These are phyloP conservation scores for Tringa solitaria DNA, from an alignment of 2,113 vertebrate genomes.

Conservation along the genomic window DNA sequence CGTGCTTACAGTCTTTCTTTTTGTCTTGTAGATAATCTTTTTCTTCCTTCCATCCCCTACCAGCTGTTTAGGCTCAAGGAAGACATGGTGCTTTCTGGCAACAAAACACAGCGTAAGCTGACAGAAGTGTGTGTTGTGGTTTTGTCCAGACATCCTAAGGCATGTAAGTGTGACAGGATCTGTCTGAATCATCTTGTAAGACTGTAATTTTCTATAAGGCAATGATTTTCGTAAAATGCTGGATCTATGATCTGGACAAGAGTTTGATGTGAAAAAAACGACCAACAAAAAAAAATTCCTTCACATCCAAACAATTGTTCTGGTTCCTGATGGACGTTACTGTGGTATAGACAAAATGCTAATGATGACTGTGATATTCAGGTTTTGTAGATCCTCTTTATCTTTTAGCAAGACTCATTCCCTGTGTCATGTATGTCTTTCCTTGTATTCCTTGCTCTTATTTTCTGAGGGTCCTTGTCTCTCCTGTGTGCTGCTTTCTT, in stretches of 20 bases:
- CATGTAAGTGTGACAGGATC: neutral
- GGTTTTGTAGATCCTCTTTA: neutral
- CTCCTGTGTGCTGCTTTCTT: neutral
- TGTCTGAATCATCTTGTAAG: neutral
- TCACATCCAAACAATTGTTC: neutral
- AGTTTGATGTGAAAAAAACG: neutral
- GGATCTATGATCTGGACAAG: neutral
- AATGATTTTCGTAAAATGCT: neutral
- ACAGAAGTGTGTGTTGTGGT: neutral
- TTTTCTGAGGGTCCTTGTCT: neutral
- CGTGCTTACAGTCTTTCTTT: neutral
- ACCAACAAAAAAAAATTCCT: neutral
- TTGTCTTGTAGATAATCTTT: neutral
- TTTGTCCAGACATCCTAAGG: neutral
- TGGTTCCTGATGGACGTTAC: neutral
- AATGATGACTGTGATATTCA: neutral
- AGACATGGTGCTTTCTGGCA: neutral
- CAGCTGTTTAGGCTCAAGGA: neutral
- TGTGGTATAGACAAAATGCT: neutral
- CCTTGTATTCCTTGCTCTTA: neutral
- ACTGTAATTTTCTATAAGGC: neutral
- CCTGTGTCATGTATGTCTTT: neutral
- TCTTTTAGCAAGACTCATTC: neutral
- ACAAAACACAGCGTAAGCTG: neutral
- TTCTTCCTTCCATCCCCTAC: neutral